Base-by-base conservation (phyloP, 2,113 vertebrate genomes). In the Entomyzon cyanotis region DNA sequence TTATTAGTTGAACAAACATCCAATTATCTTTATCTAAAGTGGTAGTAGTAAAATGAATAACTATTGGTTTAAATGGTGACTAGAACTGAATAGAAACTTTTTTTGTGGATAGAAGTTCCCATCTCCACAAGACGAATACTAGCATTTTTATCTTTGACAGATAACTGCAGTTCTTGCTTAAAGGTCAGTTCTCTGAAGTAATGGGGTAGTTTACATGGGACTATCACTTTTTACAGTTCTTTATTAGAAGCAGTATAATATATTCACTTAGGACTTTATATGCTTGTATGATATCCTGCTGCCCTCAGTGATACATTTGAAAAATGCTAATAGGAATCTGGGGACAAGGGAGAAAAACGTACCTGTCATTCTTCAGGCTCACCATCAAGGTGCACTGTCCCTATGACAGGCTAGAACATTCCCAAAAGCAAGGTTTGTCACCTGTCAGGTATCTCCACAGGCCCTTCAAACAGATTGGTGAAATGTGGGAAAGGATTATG, bases 31-130 rank as follows among this genome's bases (percentile, higher is more conserved):
- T 19, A 71, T 84, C 30, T 60, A 22, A 80, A 50, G 8, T 55
- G 22, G 74, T 95, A 91, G 35, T 59, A 88, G 27, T 70, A 87
- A 74, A 88, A 73, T 79, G 14, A 88, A 60, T 88, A 83, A 90
- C 78, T 46, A 50, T 67, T 87, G 30, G 55, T 60, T 93, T 94
- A 81, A 81, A 50, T 24, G 19, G 14, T 5, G 7, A n/a, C 8
- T 41, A 42, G 19, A 64, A 74, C 3, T 2, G 2, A 94, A 63
- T 16, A 4, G 44, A 70, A 84, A 65, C 11, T 42, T 64, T 53
- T 12, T 63, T 75, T 60, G 4, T 35, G 30, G 50, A 64, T 46
- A 46, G 9, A 75, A 39, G 11, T 33, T 88, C 73, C 28, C 8
- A 59, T 55, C 9, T 52, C 52, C 18, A 11, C 7, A 60, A 27